Evolutionary conservation across 2,797 vertebrate genomes (phyloP).

Genomic region (Eospalax fontanierii): DNA sequence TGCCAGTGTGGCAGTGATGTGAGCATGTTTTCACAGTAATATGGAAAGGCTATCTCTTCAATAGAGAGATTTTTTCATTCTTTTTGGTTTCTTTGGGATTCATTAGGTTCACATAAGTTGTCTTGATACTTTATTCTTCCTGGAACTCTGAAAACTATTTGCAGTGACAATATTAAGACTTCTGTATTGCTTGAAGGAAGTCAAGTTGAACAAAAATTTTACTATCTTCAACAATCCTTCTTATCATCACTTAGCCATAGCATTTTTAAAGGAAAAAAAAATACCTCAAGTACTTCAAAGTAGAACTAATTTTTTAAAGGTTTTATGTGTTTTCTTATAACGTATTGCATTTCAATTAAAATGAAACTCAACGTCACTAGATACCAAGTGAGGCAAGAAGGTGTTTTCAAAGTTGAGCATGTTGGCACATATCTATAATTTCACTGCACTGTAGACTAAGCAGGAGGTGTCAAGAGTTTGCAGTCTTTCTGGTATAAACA

Average conservation of each 20-base stretch:
- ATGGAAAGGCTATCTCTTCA: constrained; percentile 12
- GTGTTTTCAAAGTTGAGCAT: not conserved
- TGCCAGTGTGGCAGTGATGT: not conserved
- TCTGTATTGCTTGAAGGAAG: constrained; percentile 62
- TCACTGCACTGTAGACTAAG: not conserved
- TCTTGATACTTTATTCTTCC: constrained; percentile 64
- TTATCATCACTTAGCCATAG: constrained; percentile 56
- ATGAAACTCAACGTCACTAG: not conserved
- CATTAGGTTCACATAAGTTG: constrained; percentile 66
- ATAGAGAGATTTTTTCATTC: constrained; percentile 2
- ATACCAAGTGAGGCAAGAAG: not conserved
- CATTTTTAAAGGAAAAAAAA: constrained; percentile 42
- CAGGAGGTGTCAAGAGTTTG: no score
- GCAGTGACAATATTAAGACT: constrained; percentile 61
- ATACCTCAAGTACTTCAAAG: constrained; percentile 23
- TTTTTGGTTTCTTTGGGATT: constrained; percentile 75
- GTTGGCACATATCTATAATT: not conserved
- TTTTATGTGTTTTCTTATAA: not conserved
- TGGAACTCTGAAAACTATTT: constrained; percentile 69
- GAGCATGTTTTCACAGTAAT: constrained; percentile 3
- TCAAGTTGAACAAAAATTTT: constrained; percentile 70
- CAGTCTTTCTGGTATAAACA: not conserved
- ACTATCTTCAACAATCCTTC: constrained; percentile 23
- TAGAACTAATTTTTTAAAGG: not conserved
- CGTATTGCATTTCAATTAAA: no score